These are phyloP conservation scores for Catharus ustulatus DNA, from an alignment of 2,797 vertebrate species.

Conservation along the genomic window DNA sequence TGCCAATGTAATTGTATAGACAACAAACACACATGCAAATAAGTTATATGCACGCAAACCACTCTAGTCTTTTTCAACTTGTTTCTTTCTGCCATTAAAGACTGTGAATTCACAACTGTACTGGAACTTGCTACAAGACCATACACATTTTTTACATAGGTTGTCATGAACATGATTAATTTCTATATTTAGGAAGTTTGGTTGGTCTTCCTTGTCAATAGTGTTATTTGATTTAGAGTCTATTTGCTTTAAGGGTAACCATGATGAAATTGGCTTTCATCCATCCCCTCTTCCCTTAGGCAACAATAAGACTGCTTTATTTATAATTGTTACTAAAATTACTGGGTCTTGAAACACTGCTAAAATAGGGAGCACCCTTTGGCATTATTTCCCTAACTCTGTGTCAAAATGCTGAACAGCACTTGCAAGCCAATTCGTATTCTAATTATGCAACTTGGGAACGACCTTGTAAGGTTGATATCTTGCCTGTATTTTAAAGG, in stretches of 20 bases:
- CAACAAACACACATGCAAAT: neutral
- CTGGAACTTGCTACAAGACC: neutral
- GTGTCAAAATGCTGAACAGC: slow-evolving; percentile 12
- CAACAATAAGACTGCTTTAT: neutral
- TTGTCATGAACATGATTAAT: neutral
- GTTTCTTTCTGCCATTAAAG: neutral
- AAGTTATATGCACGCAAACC: neutral
- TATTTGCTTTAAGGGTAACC: neutral
- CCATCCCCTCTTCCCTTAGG: neutral
- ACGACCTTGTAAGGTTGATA: neutral
- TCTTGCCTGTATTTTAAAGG: slow-evolving; percentile 1
- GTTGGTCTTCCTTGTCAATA: neutral
- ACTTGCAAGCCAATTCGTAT: slow-evolving; percentile 53
- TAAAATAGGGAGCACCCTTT: slow-evolving; percentile 20
- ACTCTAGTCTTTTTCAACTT: neutral
- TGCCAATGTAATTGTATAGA: neutral
- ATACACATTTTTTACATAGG: neutral
- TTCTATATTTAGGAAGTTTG: neutral
- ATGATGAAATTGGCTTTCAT: neutral
- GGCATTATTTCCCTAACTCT: slow-evolving; percentile 47
- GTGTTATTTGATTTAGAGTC: neutral
- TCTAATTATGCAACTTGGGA: slow-evolving; percentile 43
- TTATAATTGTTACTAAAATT: slow-evolving; percentile 50
- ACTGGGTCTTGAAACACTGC: slow-evolving; percentile 37
- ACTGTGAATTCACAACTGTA: neutral